Evolutionary conservation across 2,113 vertebrate species (phyloP), one percentile per base, ranked within the genome.

Genomic region (Ammodytes marinus): DNA sequence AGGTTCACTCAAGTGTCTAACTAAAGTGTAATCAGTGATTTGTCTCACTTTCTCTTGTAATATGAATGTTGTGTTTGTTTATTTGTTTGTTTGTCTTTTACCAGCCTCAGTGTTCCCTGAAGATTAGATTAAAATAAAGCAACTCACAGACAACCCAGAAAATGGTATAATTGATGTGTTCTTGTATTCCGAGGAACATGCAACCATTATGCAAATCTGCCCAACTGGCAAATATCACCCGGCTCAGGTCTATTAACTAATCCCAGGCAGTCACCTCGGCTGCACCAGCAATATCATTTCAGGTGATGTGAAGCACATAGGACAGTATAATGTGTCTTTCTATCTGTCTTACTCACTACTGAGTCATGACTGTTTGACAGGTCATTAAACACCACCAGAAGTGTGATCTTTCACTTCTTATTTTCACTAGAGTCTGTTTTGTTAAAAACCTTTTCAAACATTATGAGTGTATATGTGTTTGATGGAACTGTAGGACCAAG

Each of bases 221-320:
- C 15, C 54, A 71, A 12, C 53, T 39, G 15, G 59, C 4, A 69
- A 53, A 82, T 27, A 61, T 63, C 43, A 54, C 13, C 35, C 61
- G 64, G 17, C 47, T 66, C 47, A 75, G 45, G 35, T 12, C 61
- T 47, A 27, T 27, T 27, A 27, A 27, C 27, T 27, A 27, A 27
- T 27, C 27, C 27, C 27, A 27, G 27, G 27, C 27, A 27, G 27
- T 2, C 27, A 27, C 27, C 27, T 27, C 27, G 27, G 27, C 27
- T 27, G 27, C 27, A 27, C 6, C 47, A 65, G 2, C 27, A 17
- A 2, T 12, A 17, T 7, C 15, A 42, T 59, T 57, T 70, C n/a
- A 73, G 17, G 19, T 76, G 40, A 60, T 4, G 9, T 70, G n/a
- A 66, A 52, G 39, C 39, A 85, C n/a, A 73, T 46, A 17, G 57